A percentile compares a stretch with the other conserved stretches of the same genome.
These are phyloP conservation scores for Phoebastria nigripes DNA, from an alignment of 2,797 vertebrate species.

Conservation along the genomic window DNA sequence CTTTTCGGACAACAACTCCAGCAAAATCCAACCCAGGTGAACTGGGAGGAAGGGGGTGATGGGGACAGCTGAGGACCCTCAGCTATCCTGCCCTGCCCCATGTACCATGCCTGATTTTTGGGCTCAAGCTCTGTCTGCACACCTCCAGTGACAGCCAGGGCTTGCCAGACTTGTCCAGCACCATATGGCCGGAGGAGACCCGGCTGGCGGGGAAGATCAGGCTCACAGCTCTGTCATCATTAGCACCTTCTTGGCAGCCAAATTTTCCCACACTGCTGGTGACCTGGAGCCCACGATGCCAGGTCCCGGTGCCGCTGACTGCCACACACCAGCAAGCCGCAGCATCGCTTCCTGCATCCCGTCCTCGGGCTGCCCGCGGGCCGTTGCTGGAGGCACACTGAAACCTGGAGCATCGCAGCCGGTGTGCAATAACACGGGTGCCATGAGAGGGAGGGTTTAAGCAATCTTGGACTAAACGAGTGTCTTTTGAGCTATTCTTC, in stretches of 20 bases:
- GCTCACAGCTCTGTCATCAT: background rate
- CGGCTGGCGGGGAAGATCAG: rapidly evolving
- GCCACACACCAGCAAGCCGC: background rate
- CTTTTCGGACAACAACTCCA: background rate
- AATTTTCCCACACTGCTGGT: background rate
- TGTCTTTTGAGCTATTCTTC: background rate
- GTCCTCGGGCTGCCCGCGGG: rapidly evolving
- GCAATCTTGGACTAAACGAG: background rate
- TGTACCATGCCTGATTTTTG: background rate
- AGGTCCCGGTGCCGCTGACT: rapidly evolving
- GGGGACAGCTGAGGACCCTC: no score
- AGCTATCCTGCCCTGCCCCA: background rate
- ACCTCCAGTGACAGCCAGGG: rapidly evolving
- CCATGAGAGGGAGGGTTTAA: background rate
- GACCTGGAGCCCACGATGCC: background rate
- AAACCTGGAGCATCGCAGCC: background rate
- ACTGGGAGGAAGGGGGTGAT: no score
- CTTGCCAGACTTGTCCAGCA: background rate
- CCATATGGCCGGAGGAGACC: background rate
- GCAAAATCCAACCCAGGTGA: background rate
- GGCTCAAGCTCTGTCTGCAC: background rate
- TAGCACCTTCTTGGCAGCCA: background rate
- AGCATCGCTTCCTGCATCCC: background rate
- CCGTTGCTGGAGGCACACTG: background rate
- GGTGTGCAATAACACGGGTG: rapidly evolving